A percentile compares a stretch with the other conserved stretches of the same genome.
phyloP scores from a whole-genome alignment of 2,797 vertebrate genomes.

The Steatocranus sp. region DNA sequence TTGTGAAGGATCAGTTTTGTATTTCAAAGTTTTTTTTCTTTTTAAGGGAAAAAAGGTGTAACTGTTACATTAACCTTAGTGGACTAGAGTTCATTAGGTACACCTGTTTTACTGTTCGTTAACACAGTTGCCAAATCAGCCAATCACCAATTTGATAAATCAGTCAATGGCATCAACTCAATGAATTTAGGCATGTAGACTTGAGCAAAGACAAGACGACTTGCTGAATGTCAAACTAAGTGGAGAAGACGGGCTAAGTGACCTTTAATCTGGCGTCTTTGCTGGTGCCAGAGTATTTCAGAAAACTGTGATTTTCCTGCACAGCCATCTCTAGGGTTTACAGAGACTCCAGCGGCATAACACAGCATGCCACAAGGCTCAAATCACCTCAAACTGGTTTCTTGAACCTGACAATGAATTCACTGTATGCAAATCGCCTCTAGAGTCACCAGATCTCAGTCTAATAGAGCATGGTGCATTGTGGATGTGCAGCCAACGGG shows the following conservation, averaged over 20 bases:
- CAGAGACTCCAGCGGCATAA: fast-evolving
- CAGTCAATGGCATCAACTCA: neutral
- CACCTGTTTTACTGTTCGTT: neutral
- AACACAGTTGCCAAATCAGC: neutral
- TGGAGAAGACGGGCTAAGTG: neutral
- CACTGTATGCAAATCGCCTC: neutral
- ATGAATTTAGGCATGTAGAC: neutral
- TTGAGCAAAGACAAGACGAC: neutral
- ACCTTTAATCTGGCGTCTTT: neutral
- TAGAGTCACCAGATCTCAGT: neutral
- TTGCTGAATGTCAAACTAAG: neutral
- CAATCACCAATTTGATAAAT: neutral
- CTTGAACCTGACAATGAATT: neutral
- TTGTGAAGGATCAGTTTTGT: neutral
- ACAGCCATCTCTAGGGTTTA: neutral
- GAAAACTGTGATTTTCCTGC: neutral
- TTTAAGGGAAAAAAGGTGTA: neutral
- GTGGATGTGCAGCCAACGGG: neutral
- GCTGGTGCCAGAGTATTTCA: neutral
- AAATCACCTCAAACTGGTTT: neutral
- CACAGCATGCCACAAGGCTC: neutral
- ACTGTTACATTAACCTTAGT: neutral
- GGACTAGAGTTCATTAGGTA: neutral
- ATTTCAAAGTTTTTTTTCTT: neutral
- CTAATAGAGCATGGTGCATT: neutral